Evolutionary conservation across 2,888 invertebrate genomes (phyloP).

Genomic region (Pterostichus madidus): DNA sequence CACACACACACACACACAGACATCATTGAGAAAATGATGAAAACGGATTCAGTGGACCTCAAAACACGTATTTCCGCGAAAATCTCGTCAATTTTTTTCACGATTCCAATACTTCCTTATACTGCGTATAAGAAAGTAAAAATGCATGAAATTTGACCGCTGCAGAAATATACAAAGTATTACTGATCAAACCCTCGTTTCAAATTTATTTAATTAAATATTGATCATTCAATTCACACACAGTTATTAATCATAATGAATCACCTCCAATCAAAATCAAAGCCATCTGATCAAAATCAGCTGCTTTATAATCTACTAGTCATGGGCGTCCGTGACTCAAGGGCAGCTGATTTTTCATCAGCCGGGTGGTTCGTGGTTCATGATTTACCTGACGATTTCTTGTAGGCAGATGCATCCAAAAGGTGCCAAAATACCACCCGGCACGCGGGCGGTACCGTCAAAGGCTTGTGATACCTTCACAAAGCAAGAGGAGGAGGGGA

Average conservation of each 20-base stretch:
- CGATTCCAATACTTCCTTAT: too few species aligned
- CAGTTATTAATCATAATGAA: neutral
- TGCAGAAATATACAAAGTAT: too few species aligned
- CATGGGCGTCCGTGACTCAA: constrained; percentile 2
- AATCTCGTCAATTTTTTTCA: too few species aligned
- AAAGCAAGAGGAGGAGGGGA: neutral
- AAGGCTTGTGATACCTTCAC: neutral
- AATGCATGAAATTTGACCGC: too few species aligned
- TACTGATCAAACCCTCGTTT: too few species aligned
- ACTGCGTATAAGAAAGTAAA: too few species aligned
- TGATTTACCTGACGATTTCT: neutral
- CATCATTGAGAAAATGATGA: too few species aligned
- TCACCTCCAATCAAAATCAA: neutral
- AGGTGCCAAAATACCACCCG: constrained; percentile 12
- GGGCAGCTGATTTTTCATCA: constrained; percentile 1
- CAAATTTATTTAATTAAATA: too few species aligned
- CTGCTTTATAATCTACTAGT: neutral
- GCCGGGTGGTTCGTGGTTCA: neutral
- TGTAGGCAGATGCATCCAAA: neutral
- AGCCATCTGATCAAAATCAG: constrained; percentile 1
- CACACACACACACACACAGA: too few species aligned
- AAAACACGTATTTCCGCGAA: too few species aligned
- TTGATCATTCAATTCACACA: neutral
- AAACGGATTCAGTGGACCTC: too few species aligned
- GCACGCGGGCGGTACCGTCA: constrained; percentile 4